A percentile compares a stretch with the other conserved stretches of the same genome.
Evolutionary conservation across 2,797 vertebrate genomes (phyloP).

Genomic region (Ptychobarbus kaznakovi): DNA sequence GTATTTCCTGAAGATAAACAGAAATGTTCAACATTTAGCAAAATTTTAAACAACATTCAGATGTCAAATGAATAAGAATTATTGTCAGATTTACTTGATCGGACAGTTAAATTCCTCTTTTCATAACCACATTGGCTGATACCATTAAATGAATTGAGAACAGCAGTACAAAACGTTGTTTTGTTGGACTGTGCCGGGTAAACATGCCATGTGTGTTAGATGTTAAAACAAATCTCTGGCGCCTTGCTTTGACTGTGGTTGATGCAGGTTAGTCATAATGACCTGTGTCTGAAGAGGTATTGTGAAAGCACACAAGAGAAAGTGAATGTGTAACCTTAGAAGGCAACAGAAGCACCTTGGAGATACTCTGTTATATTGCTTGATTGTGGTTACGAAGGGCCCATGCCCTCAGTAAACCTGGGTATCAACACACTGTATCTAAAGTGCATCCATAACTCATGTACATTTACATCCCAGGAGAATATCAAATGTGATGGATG

Average conservation of each 20-base stretch:
- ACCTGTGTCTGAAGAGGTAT: constrained; percentile 44
- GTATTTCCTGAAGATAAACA: not conserved
- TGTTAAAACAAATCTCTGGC: constrained; percentile 54
- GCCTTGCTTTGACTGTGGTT: constrained; percentile 58
- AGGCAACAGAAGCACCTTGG: constrained; percentile 64
- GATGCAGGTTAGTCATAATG: constrained; percentile 60
- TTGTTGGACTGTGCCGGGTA: constrained; percentile 58
- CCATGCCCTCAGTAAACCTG: constrained; percentile 18
- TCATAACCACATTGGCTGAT: constrained; percentile 51
- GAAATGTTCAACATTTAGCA: not conserved
- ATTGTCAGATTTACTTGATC: constrained; percentile 10
- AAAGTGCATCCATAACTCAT: constrained; percentile 20
- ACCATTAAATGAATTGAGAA: constrained; percentile 60
- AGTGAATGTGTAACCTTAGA: constrained; percentile 68
- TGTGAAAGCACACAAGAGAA: constrained; percentile 53
- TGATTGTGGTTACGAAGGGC: constrained; percentile 58
- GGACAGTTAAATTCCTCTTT: constrained; percentile 45
- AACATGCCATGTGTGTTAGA: constrained; percentile 66
- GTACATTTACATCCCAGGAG: constrained; percentile 20
- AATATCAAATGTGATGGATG: constrained; percentile 15
- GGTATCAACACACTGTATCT: constrained; percentile 27
- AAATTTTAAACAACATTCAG: constrained; percentile 14
- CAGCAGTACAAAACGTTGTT: constrained; percentile 43
- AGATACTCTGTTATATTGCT: constrained; percentile 58
- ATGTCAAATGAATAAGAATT: not conserved